Evolutionary conservation across 2,797 vertebrate species (phyloP).

Genomic region (Numenius phaeopus): DNA sequence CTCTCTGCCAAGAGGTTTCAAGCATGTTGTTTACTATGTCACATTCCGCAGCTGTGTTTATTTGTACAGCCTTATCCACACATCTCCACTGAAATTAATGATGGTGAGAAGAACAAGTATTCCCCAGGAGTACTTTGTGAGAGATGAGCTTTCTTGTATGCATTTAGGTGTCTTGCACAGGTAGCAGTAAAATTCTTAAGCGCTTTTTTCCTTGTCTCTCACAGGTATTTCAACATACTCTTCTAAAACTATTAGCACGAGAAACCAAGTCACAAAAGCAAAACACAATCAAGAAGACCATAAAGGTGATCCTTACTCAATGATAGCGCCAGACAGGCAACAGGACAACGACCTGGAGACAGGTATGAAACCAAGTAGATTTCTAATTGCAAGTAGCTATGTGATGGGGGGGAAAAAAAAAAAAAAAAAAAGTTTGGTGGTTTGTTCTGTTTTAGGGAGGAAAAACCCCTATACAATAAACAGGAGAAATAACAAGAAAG

Average conservation of each 20-base stretch:
- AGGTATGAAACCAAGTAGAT: not conserved
- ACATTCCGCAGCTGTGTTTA: constrained; percentile 14
- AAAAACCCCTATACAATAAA: not conserved
- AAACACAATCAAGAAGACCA: not conserved
- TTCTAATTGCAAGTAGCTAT: not conserved
- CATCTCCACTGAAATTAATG: not conserved
- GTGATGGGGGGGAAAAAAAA: not conserved
- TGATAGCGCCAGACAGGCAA: not conserved
- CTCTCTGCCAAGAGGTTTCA: constrained; percentile 43
- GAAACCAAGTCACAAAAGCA: not conserved
- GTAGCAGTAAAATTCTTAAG: not conserved
- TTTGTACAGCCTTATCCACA: not conserved
- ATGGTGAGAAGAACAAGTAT: not conserved
- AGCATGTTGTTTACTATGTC: not conserved
- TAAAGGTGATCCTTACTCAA: not conserved
- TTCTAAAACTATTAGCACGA: not conserved
- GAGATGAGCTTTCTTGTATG: not conserved
- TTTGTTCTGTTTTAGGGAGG: not conserved
- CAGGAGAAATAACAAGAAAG: not conserved
- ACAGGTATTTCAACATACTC: not conserved
- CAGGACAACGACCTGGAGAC: not conserved
- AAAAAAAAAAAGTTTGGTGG: not conserved
- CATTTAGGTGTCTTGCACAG: not conserved
- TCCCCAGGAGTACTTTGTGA: not conserved
- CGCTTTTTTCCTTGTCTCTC: not conserved